Evolutionary conservation across 2,797 vertebrate genomes (phyloP), one percentile per base, ranked within the genome.

Genomic region (Lepidocolaptes lacrymiger): DNA sequence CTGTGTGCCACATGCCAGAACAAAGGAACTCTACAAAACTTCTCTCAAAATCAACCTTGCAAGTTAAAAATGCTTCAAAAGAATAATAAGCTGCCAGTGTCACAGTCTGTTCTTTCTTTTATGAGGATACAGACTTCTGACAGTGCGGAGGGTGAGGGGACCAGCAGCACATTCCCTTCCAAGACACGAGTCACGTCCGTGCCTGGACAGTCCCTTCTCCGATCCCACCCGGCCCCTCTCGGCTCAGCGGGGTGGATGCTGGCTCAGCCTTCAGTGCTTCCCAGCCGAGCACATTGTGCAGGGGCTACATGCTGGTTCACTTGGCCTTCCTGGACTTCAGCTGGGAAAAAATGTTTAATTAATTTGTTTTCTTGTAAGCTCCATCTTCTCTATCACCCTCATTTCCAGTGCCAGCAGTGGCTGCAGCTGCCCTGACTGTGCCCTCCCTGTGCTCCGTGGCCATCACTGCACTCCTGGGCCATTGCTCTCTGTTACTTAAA

Each of bases 111-210:
- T 80, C 39, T 51, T 86, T 62, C 69, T 84, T 43, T 66, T 63
- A 20, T 0, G 1, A 61, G 37, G 46, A 41, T 10, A 17, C 51
- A 39, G n/a, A 9, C 51, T 59, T 75, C 91, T 81, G 55, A 39
- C 55, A 18, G 69, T 1, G 36, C 0, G 0, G 24, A 59, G 55
- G 46, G 62, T 0, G 0, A 84, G 73, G 18, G 43, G 62, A 51
- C 1, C 0, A 1, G 48, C 43, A 89, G 34, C 41, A 52, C 10
- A 6, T 37, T 52, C 52, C 41, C 55, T 58, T 54, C 41, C 6
- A 1, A n/a, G 69, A 12, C 0, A 0, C 0, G 12, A 37, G 36
- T 76, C 77, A 66, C 0, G 1, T 77, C 63, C 16, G 24, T 32
- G 27, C 52, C 3, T 0, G 7, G 15, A 12, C n/a, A 64, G 15